Evolutionary conservation across 2,113 vertebrate species (phyloP).

Genomic region (Callospermophilus lateralis): DNA sequence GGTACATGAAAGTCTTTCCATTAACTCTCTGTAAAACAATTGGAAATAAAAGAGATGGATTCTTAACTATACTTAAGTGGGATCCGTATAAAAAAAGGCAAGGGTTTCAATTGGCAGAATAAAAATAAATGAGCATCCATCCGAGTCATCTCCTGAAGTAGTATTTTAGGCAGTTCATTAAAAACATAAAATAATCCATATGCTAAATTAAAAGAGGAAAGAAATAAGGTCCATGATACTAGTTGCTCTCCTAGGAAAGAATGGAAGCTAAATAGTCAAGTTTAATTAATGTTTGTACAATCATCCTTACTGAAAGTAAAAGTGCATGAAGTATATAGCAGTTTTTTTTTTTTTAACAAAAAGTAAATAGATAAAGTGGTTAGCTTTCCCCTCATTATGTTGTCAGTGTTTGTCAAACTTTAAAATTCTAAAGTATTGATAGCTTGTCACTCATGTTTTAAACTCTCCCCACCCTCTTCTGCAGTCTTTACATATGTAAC

Average conservation of each 20-base stretch:
- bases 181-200: slow-evolving; percentile 33
- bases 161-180: not conserved
- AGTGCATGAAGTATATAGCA: not conserved
- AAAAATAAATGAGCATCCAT: not conserved
- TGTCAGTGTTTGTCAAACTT: not conserved
- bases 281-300: not conserved
- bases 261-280: not conserved
- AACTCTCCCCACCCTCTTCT: not conserved
- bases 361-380: not conserved
- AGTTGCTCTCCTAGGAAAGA: not conserved
- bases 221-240: not conserved
- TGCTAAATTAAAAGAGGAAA: not conserved
- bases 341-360: not conserved
- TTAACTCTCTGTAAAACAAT: not conserved
- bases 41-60: not conserved
- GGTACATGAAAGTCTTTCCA: not conserved
- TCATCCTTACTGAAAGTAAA: not conserved
- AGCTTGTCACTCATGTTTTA: not conserved
- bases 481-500: not conserved
- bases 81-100: not conserved
- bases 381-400: not conserved
- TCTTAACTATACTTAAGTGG: not conserved
- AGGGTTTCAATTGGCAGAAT: slow-evolving; percentile 19
- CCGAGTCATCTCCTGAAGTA: not conserved
- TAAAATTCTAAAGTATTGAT: not conserved